Evolutionary conservation across 37 sponge, comb jelly and placozoan genomes (phyloP).

Genomic region (Ephydatia muelleri): DNA sequence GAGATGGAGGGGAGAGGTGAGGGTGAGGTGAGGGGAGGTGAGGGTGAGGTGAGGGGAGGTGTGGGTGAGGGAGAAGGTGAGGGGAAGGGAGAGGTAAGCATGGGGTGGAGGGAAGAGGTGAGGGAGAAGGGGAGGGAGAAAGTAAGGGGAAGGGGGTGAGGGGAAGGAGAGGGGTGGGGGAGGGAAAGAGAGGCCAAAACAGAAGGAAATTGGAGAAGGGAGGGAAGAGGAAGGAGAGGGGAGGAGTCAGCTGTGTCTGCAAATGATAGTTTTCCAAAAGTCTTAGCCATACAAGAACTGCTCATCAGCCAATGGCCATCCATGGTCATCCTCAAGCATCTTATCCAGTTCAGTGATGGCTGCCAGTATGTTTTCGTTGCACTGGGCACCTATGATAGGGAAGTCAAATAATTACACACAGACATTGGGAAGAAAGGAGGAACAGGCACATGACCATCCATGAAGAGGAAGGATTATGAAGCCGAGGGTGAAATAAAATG

Average conservation of each 20-base stretch:
- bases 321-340: not conserved
- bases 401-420: not conserved
- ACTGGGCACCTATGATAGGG: not conserved
- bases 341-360: not conserved
- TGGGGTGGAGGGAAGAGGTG: not conserved
- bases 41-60: not conserved
- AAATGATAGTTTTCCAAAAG: not conserved
- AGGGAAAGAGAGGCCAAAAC: not conserved
- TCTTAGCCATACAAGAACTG: not conserved
- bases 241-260: not conserved
- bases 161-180: not conserved
- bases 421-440: not conserved
- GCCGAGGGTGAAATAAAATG: not conserved
- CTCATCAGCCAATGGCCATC: not conserved
- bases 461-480: no score
- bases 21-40: not conserved
- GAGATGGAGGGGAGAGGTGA: not conserved
- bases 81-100: not conserved
- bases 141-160: not conserved
- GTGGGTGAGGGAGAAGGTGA: conserved; percentile 8
- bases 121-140: not conserved
- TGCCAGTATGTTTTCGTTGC: not conserved
- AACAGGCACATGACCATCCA: no score
- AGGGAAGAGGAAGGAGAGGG: conserved; percentile 11
- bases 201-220: no score